These are phyloP conservation scores for Xenopus laevis DNA, from an alignment of 2,113 vertebrate species.

Conservation along the genomic window DNA sequence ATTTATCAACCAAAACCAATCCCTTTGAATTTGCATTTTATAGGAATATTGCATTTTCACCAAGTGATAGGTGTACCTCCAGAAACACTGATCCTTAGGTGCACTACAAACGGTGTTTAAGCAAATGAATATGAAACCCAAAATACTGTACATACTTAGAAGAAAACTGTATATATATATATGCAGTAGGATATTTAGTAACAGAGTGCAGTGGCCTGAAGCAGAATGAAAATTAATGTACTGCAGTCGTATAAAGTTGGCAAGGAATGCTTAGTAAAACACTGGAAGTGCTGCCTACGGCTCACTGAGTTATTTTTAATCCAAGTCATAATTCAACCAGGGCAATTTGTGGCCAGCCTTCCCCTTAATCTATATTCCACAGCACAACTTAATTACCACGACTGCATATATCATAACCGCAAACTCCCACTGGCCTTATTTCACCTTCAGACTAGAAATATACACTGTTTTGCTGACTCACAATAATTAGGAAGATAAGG, in stretches of 20 bases:
- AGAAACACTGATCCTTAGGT: too few relatives aligned
- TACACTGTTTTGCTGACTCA: conserved; percentile 19
- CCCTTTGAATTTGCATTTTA: too few relatives aligned
- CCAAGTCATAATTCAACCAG: conserved; percentile 32
- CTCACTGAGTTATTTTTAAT: conserved; percentile 39
- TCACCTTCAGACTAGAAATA: conserved; percentile 3
- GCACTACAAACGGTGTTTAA: too few relatives aligned
- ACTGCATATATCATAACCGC: conserved; percentile 10
- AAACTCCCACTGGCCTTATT: conserved; percentile 14
- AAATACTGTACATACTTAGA: too few relatives aligned
- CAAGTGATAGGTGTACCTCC: too few relatives aligned
- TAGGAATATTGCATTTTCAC: too few relatives aligned
- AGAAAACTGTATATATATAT: too few relatives aligned
- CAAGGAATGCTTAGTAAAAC: conserved; percentile 14
- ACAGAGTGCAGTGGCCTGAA: background rate
- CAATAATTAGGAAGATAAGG: conserved; percentile 17
- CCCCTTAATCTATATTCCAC: conserved; percentile 34
- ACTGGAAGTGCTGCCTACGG: conserved; percentile 33
- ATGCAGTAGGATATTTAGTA: background rate
- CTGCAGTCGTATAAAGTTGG: conserved; percentile 20
- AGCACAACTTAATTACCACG: conserved; percentile 27
- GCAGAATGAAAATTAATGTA: conserved; percentile 1
- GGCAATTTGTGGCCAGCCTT: background rate
- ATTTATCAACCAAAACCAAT: too few relatives aligned
- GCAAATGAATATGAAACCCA: too few relatives aligned